Percentiles rank a stretch among this genome's conserved stretches.
Conservation (phyloP, 2,888 invertebrate genomes). For the Ectropis crepuscularia region DNA sequence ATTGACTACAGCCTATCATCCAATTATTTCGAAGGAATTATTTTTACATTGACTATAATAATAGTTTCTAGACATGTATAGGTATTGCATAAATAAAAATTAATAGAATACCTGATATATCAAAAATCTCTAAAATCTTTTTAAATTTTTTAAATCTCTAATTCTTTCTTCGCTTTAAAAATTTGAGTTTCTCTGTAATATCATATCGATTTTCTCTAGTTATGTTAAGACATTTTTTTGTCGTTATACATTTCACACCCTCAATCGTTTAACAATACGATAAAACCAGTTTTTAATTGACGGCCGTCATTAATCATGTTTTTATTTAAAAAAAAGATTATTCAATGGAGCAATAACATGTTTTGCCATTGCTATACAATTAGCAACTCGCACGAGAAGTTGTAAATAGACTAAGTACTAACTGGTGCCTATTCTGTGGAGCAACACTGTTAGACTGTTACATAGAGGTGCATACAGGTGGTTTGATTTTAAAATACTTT, state of each 20-base stretch:
- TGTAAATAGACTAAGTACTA: not conserved
- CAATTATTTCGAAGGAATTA: too few species aligned
- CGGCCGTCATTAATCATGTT: conserved; percentile 2
- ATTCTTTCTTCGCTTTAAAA: too few species aligned
- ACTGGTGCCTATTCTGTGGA: conserved; percentile 1
- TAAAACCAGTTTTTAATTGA: not conserved
- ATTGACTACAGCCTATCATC: too few species aligned
- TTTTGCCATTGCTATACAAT: conserved; percentile 15
- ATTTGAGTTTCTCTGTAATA: not conserved
- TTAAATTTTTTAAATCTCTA: too few species aligned
- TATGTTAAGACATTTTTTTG: too few species aligned
- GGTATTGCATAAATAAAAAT: too few species aligned
- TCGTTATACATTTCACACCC: not conserved
- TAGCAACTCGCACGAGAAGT: conserved; percentile 33
- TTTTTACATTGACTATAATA: too few species aligned
- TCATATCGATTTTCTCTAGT: not conserved
- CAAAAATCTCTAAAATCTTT: too few species aligned
- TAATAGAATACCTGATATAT: too few species aligned
- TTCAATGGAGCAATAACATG: conserved; percentile 14
- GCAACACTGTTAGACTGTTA: not conserved
- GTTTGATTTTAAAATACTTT: too few species aligned
- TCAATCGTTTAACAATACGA: not conserved
- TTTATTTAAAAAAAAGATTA: conserved; percentile 11
- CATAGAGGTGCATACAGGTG: not conserved
- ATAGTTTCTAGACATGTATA: too few species aligned